A percentile compares a stretch with the other conserved stretches of the same genome.
Evolutionary conservation across 2,797 vertebrate genomes (phyloP).

Genomic region (Hoplostethus mediterraneus): DNA sequence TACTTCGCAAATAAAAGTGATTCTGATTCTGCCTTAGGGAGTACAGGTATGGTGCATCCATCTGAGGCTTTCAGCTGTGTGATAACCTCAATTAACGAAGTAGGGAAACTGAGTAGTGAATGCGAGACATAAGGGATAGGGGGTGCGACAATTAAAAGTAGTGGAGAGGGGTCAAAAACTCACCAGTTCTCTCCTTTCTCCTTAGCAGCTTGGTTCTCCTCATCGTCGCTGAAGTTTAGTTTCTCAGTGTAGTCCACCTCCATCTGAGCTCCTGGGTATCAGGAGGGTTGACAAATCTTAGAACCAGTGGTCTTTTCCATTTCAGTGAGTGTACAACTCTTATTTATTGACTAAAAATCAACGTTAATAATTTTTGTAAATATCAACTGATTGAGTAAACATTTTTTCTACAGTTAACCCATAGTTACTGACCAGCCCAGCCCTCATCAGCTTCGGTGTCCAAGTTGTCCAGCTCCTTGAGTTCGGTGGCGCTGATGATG

Average conservation of each 20-base stretch:
- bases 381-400: not conserved
- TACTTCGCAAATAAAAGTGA: too few relatives aligned
- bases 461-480: constrained; percentile 98
- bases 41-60: too few relatives aligned
- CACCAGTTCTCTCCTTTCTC: constrained; percentile 92
- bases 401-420: not conserved
- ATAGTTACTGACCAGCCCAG: constrained; percentile 92
- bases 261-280: constrained; percentile 92
- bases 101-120: not conserved
- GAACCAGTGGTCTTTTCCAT: not conserved
- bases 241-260: constrained; percentile 99
- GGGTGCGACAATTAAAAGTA: not conserved
- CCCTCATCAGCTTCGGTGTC: constrained; percentile 98
- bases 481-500: constrained; percentile 95
- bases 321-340: not conserved
- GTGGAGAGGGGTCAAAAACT: constrained; percentile 46
- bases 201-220: constrained; percentile 94
- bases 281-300: not conserved
- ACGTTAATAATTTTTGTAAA: not conserved
- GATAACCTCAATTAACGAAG: too few relatives aligned
- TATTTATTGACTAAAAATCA: not conserved
- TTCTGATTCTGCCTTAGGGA: too few relatives aligned
- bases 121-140: not conserved
- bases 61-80: too few relatives aligned
- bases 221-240: constrained; percentile 98